Conservation (phyloP, 1,140 invertebrate species). For the Eueides isabella region DNA sequence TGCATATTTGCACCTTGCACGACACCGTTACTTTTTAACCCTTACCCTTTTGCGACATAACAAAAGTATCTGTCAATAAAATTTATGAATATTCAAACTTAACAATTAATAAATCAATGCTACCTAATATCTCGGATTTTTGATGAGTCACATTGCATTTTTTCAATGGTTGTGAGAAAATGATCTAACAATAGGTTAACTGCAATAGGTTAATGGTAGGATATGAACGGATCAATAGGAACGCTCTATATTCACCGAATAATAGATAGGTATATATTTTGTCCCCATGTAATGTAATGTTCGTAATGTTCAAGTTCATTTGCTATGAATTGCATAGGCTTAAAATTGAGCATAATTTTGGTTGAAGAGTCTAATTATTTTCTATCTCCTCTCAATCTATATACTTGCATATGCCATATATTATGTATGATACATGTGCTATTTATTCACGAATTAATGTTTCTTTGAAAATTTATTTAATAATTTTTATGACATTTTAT, state of each 20-base stretch:
- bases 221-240: not conserved
- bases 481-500: too few species aligned
- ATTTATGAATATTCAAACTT: constrained; percentile 77
- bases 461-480: too few species aligned
- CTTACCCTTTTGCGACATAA: constrained; percentile 39
- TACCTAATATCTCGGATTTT: constrained; percentile 52
- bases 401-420: too few species aligned
- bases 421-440: too few species aligned
- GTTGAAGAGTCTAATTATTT: too few species aligned
- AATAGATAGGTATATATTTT: not conserved
- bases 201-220: not conserved
- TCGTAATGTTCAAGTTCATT: too few species aligned
- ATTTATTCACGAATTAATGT: too few species aligned
- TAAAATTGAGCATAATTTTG: too few species aligned
- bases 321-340: too few species aligned
- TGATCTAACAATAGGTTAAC: not conserved
- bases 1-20: constrained; percentile 60
- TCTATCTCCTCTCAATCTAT: too few species aligned
- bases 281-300: not conserved
- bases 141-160: constrained; percentile 53
- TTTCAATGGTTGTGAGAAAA: constrained; percentile 15
- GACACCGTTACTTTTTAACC: constrained; percentile 38
- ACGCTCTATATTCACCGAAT: not conserved
- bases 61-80: constrained; percentile 45
- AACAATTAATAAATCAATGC: constrained; percentile 70